Conservation (phyloP, 2,888 invertebrate species). For the Pheosia tremula region DNA sequence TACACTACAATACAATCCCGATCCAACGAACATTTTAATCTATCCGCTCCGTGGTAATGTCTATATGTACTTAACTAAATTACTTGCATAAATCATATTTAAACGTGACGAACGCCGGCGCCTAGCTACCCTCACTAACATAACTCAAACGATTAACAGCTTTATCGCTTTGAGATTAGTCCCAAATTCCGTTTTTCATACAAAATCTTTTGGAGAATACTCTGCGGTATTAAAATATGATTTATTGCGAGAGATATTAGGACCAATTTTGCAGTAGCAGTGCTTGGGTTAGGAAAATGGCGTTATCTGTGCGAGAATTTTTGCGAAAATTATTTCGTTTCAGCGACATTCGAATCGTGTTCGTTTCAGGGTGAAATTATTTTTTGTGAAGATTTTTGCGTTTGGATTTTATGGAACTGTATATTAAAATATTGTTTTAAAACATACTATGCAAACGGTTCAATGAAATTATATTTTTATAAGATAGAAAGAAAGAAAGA, state of each 20-base stretch:
- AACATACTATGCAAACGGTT: no score
- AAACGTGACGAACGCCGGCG: constrained; percentile 76
- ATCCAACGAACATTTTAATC: constrained; percentile 74
- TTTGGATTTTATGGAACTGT: constrained; percentile 2
- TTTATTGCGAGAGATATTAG: constrained; percentile 44
- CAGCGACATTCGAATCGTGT: constrained; percentile 44
- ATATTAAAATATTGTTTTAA: not conserved
- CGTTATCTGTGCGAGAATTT: constrained; percentile 55
- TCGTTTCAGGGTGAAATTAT: constrained; percentile 9
- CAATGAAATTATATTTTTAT: no score
- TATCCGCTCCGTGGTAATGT: constrained; percentile 72
- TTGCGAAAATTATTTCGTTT: constrained; percentile 51
- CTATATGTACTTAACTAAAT: constrained; percentile 82
- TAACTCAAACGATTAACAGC: constrained; percentile 48
- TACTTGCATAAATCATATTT: constrained; percentile 84
- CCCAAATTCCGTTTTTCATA: constrained; percentile 33
- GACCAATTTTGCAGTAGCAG: constrained; percentile 39
- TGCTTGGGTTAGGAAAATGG: constrained; percentile 29
- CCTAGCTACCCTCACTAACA: constrained; percentile 41
- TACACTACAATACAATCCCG: constrained; percentile 56
- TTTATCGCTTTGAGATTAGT: constrained; percentile 41
- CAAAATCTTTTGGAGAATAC: constrained; percentile 24
- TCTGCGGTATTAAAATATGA: constrained; percentile 38
- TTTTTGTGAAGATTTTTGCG: constrained; percentile 5
- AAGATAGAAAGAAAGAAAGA: no score